Evolutionary conservation across 2,888 invertebrate genomes (phyloP), one percentile per base, ranked within the genome.

Genomic region (Diplazon laetatorius): DNA sequence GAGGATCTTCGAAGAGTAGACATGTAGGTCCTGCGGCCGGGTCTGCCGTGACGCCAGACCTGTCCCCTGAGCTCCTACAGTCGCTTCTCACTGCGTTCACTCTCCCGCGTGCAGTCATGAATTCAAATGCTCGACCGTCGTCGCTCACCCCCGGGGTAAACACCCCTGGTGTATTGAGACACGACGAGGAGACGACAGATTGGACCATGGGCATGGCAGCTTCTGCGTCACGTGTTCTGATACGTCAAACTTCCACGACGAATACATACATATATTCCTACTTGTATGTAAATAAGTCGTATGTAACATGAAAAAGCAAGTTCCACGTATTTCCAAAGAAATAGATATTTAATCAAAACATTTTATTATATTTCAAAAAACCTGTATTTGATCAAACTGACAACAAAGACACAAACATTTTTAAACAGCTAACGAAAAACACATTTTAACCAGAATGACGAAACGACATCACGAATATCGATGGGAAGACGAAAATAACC

Each of bases 81-180:
- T 39, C 48, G 39, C 42, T 39, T 52, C 63, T 35, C 22, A n/a
- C n/a, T n/a, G n/a, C n/a, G n/a, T n/a, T n/a, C n/a, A 39, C 63
- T 62, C 72, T 20, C 57, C 30, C 69, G 44, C 73, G 37, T 46
- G 88, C 86, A 82, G 71, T 62, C 48, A 85, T 85, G 89, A 89
- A 89, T 89, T 87, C 86, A 85, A 88, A 88, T 87, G 81, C 76
- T 82, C 59, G 57, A 71, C 65, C 77, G 72, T 80, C 73, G 48
- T 65, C 73, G 69, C 46, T n/a, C n/a, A 57, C 75, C 78, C 80
- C 59, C 65, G 71, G 73, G 71, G 82, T 79, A 85, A 88, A 86
- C 86, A 86, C 65, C 59, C 86, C 88, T 74, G 83, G 87, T 87
- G 87, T 84, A 86, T 87, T 88, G 86, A 87, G 86, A 89, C n/a